These are phyloP conservation scores for Drosophila mercatorum DNA, from an alignment of 2,888 invertebrate species.

Conservation along the genomic window DNA sequence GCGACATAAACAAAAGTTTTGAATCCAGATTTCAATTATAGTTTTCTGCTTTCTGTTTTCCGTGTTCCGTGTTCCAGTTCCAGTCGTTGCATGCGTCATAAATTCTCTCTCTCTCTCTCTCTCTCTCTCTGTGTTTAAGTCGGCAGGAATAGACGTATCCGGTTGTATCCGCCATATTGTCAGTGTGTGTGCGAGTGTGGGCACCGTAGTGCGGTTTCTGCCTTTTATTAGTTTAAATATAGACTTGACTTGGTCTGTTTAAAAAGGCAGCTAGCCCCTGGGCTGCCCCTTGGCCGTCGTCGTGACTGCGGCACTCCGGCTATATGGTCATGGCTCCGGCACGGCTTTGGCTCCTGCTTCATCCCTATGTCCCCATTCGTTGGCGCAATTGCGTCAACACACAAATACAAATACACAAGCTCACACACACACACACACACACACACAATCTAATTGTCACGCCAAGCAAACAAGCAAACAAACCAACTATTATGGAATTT, in stretches of 20 bases:
- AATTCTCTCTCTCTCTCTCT: slow-evolving; percentile 24
- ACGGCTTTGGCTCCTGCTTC: slow-evolving; percentile 21
- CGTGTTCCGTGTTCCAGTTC: slow-evolving; percentile 22
- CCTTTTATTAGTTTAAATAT: slow-evolving; percentile 79
- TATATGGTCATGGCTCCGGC: slow-evolving; percentile 41
- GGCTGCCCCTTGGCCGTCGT: slow-evolving; percentile 11
- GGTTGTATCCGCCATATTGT: slow-evolving; percentile 44
- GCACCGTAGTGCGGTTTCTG: slow-evolving; percentile 48
- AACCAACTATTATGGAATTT: slow-evolving; percentile 76
- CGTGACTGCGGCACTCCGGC: slow-evolving; percentile 28
- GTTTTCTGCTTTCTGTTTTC: slow-evolving; percentile 7
- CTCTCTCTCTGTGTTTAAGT: slow-evolving; percentile 17
- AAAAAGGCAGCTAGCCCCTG: slow-evolving; percentile 29
- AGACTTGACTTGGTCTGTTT: slow-evolving; percentile 67
- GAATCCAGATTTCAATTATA: slow-evolving; percentile 15
- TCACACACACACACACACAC: slow-evolving; percentile 27
- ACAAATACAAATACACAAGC: slow-evolving; percentile 28
- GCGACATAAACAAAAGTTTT: slow-evolving; percentile 4
- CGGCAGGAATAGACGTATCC: slow-evolving; percentile 44
- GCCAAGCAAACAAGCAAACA: slow-evolving; percentile 71
- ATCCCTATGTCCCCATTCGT: slow-evolving; percentile 47
- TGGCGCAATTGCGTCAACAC: slow-evolving; percentile 77
- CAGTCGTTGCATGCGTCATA: slow-evolving; percentile 52
- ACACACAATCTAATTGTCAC: slow-evolving; percentile 75
- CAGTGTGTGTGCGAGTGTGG: slow-evolving; percentile 20